Conservation (phyloP, 2,888 invertebrate species). For the Drosophila nr. perissopoda region DNA sequence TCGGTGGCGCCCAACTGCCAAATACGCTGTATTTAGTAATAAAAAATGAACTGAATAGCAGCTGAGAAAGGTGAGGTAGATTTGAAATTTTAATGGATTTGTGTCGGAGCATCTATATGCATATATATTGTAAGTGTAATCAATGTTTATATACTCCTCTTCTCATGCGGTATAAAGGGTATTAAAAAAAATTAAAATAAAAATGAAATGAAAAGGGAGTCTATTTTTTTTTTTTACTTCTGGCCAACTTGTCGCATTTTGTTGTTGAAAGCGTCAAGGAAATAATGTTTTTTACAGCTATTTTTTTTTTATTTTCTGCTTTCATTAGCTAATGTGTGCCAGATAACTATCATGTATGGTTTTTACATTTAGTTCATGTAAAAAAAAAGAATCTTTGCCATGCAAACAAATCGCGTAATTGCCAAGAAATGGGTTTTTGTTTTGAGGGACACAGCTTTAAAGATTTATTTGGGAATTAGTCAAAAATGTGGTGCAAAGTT, state of each 20-base stretch:
- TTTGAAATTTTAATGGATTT: not conserved
- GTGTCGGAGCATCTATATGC: not conserved
- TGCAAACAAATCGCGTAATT: slow-evolving; percentile 50
- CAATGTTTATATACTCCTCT: not conserved
- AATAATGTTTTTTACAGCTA: slow-evolving; percentile 14
- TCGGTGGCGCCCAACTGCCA: not conserved
- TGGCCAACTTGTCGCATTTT: slow-evolving; percentile 51
- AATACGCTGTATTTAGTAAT: slow-evolving; percentile 8
- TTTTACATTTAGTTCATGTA: slow-evolving; percentile 7
- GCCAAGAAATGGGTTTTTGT: slow-evolving; percentile 46
- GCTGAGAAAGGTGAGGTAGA: not conserved
- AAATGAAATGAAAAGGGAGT: slow-evolving; percentile 38
- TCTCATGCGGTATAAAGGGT: too few relatives aligned
- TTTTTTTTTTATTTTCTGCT: slow-evolving; percentile 30
- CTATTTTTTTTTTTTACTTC: slow-evolving; percentile 14
- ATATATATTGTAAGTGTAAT: not conserved
- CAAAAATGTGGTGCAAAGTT: slow-evolving; percentile 29
- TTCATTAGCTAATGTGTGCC: slow-evolving; percentile 65
- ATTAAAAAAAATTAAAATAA: slow-evolving; percentile 9
- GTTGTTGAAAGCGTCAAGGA: slow-evolving; percentile 40
- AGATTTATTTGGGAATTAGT: slow-evolving; percentile 43
- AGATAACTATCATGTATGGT: slow-evolving; percentile 53
- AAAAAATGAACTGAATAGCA: not conserved
- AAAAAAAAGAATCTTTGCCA: slow-evolving; percentile 31
- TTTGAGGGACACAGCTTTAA: slow-evolving; percentile 22